Evolutionary conservation across 2,797 vertebrate genomes (phyloP), one percentile per base, ranked within the genome.

Genomic region (Enteromius treurensis): DNA sequence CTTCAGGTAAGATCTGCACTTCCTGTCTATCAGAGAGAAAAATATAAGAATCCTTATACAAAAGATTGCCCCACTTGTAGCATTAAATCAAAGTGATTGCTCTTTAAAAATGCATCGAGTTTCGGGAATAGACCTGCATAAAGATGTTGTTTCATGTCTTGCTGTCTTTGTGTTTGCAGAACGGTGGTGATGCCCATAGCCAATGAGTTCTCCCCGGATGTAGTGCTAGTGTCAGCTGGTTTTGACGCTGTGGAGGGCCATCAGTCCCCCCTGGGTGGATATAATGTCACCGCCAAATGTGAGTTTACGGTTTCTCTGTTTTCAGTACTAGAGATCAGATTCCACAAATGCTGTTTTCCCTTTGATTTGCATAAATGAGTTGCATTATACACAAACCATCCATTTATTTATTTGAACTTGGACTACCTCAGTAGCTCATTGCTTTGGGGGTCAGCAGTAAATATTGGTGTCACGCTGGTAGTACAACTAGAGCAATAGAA

Each of bases 171-270:
- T 32, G 19, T 85, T 86, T 29, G 58, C 90, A 98, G 97, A 95
- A 96, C 93, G 32, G 96, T 98, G 90, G 97, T 98, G 92, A 98
- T 98, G 97, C 97, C 97, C 70, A 96, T 99, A 3, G 97, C 97
- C 80, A 93, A 96, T 9, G 95, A 97, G 91, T 99, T 98, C 92
- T 95, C 94, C 84, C 97, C 97, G 0, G 97, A 98, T 0, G 92
- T 99, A 92, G 97, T 99, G 81, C 94, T 99, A 88, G 96, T 99
- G 90, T 99, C 97, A 0, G 97, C 97, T 0, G 97, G 97, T 76
- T 99, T 99, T 11, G 97, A 98, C 17, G 97, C 97, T 5, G 97
- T 98, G 10, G 97, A 99, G 92, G 97, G 97, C 21, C 97, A 99
- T 88, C 95, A 96, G 88, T 98, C 97, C 82, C 97, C 97, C 0